Percentiles rank a stretch among this genome's conserved stretches.
Conservation (phyloP, 2,888 invertebrate genomes). For the Pediacus dermestoides region DNA sequence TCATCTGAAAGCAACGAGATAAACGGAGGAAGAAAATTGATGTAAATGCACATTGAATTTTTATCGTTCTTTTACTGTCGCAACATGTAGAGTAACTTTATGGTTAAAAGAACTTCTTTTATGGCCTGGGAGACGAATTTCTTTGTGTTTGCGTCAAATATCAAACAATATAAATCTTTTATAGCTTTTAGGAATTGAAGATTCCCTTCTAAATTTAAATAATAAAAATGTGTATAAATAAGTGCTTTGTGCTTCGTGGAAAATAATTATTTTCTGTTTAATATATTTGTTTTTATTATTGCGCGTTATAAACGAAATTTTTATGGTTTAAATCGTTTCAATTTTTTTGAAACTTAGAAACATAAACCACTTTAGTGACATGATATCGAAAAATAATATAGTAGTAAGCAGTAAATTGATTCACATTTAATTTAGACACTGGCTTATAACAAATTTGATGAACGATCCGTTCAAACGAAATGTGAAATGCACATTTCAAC, state of each 20-base stretch:
- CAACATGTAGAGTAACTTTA: conserved; percentile 50
- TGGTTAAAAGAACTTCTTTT: conserved; percentile 46
- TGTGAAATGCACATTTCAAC: conserved; percentile 35
- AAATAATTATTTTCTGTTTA: too few species aligned
- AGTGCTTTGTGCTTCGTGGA: too few species aligned
- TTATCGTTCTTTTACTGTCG: conserved; percentile 51
- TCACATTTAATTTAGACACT: too few species aligned
- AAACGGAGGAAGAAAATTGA: conserved; percentile 44
- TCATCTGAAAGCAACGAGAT: conserved; percentile 30
- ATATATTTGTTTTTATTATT: too few species aligned
- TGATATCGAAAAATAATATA: conserved; percentile 1
- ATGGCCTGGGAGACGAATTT: conserved; percentile 42
- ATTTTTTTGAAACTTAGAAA: too few species aligned
- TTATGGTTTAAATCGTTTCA: too few species aligned
- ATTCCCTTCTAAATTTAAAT: neutral
- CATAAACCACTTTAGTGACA: too few species aligned
- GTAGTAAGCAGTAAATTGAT: too few species aligned
- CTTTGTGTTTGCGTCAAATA: conserved; percentile 44
- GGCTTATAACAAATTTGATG: conserved; percentile 30
- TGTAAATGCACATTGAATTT: conserved; percentile 51
- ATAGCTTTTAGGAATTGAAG: conserved; percentile 21
- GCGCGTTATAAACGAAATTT: too few species aligned
- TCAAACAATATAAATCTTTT: conserved; percentile 44
- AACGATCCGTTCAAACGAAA: conserved; percentile 34
- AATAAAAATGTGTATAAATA: conserved; percentile 1